Evolutionary conservation across 2,113 vertebrate genomes (phyloP), one percentile per base, ranked within the genome.

Genomic region (Ranitomeya imitator): DNA sequence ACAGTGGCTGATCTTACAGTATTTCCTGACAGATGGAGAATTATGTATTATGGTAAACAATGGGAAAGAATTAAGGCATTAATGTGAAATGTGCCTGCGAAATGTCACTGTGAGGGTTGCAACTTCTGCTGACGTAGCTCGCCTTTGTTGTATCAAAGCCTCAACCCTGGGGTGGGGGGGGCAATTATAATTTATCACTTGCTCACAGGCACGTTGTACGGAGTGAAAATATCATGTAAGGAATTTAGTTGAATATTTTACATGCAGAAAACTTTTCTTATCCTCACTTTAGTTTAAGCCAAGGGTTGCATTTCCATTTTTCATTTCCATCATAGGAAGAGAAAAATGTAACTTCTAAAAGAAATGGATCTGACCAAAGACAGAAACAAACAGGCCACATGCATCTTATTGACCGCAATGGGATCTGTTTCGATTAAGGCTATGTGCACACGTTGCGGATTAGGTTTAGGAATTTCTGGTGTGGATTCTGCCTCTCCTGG

Each of bases 11-110:
- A 85, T 91, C 84, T 90, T 91, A 90, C 90, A 90, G 82, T 83
- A 52, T 82, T 90, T 89, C 9, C 81, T 89, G 88, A 90, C n/a
- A 89, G 88, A 63, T 86, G 90, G 91, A 90, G 90, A 89, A 89
- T 90, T 90, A 92, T 90, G 90, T 90, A 59, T 85, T 67, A 88
- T 1, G 89, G 90, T 91, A 92, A 92, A 90, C 90, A 92, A 91
- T 6, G 87, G 73, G 90, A 18, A 89, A 88, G 81, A n/a, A 57
- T 86, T 90, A 89, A 51, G 65, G 61, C 77, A 65, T 85, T 91
- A 90, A 88, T 67, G 67, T 87, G 79, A 91, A 92, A 90, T 91
- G 89, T 89, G 90, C 13, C 0, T 89, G 52, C 82, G 86, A 81
- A 87, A 63, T 88, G 80, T 88, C 90, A 81, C 45, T 91, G 60